Evolutionary conservation across 92 coral and sea anemone species (phyloP), one percentile per base, ranked within the genome.

Genomic region (Metridium senile): DNA sequence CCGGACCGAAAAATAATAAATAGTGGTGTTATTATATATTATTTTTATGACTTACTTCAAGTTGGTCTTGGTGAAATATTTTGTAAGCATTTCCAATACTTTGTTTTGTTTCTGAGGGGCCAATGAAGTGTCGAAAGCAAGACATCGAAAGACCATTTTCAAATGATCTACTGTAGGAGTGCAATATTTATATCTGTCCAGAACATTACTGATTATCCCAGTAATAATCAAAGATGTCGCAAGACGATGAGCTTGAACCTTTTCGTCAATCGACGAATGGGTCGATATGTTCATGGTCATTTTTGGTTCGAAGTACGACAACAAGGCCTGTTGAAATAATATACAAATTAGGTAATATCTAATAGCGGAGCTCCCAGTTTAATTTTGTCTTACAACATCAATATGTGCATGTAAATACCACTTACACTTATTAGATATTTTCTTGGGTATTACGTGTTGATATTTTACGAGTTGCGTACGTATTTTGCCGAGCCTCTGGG

Each of bases 181-280:
- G 52, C 27, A 71, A 33, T 33, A 28, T 1, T 16, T 45, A 9
- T 33, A 17, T 29, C 64, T 33, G 10, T 61, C 66, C 31, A 73
- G 27, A 30, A 34, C 58, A 43, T 25, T 58, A 31, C 66, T 53
- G 27, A 54, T 66, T 35, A 75, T 59, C 49, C 58, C 43, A 51
- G 58, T 68, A 75, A 75, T 75, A 56, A 68, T 45, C 45, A 75
- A 68, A 3, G 80, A 75, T 2, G 80, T 75, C 13, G 71, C 80
- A 7, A 75, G 62, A 26, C 80, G 39, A 31, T 75, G 52, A 3
- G 80, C 71, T 11, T 75, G 71, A 1, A 63, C 27, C 0, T 26
- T 30, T 29, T 75, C 80, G 16, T 75, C 26, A 17, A 19, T 62
- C 4, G 45, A n/a, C 33, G 71, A 6, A 0, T 23, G 71, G 33